Percentiles rank a stretch among this genome's conserved stretches.
phyloP scores from a whole-genome alignment of 2,888 invertebrate species.

The Pachydiplax longipennis region DNA sequence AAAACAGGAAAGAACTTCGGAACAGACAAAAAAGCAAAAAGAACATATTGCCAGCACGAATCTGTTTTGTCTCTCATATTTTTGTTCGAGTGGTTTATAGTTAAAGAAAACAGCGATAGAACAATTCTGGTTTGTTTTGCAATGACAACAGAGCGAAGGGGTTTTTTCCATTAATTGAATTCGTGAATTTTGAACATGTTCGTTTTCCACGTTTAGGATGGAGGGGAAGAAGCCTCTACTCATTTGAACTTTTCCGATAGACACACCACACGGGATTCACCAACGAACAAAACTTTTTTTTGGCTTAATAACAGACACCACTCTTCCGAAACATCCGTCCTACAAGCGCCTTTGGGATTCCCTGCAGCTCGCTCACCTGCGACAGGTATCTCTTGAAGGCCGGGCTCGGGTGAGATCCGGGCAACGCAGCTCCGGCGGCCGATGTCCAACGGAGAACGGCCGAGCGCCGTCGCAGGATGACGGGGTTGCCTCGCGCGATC shows the following conservation, averaged over 20 bases:
- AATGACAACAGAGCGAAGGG: too few relatives aligned
- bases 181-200: too few relatives aligned
- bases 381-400: background rate
- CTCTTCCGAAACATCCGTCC: background rate
- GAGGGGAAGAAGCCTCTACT: background rate
- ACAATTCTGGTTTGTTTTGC: too few relatives aligned
- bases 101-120: background rate
- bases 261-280: background rate
- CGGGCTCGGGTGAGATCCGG: background rate
- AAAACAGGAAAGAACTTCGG: background rate
- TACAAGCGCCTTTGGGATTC: background rate
- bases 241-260: background rate
- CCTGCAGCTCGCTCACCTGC: background rate
- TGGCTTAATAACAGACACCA: background rate
- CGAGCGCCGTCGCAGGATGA: background rate
- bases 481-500: background rate
- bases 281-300: background rate
- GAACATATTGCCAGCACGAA: conserved; percentile 29
- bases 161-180: too few relatives aligned
- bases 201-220: background rate
- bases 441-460: background rate
- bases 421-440: background rate
- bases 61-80: background rate
- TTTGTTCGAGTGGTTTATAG: background rate
- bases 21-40: background rate